phyloP scores from a whole-genome alignment of 1,140 invertebrate genomes.

The Ips nitidus region DNA sequence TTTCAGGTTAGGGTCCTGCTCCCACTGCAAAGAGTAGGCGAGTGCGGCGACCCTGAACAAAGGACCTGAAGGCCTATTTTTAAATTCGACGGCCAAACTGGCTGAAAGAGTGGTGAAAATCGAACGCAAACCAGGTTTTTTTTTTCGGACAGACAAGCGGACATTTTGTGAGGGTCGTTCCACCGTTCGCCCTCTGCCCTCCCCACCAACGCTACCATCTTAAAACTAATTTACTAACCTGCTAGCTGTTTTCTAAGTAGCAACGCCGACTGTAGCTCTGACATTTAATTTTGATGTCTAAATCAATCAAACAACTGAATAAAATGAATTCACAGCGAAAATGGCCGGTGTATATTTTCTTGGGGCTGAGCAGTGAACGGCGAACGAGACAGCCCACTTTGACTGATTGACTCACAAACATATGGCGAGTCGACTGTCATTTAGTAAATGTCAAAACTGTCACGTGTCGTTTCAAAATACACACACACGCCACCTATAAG shows the following conservation, averaged over 20 bases:
- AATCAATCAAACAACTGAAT: slow-evolving; percentile 59
- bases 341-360: slow-evolving; percentile 58
- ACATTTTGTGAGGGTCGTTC: slow-evolving; percentile 18
- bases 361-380: slow-evolving; percentile 36
- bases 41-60: not conserved
- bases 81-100: slow-evolving; percentile 23
- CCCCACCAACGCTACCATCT: not conserved
- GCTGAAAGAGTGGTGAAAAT: slow-evolving; percentile 20
- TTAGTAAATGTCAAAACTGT: slow-evolving; percentile 47
- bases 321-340: slow-evolving; percentile 55
- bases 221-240: slow-evolving; percentile 62
- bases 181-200: not conserved
- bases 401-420: slow-evolving; percentile 50
- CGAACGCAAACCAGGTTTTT: slow-evolving; percentile 30
- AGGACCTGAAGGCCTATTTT: slow-evolving; percentile 28
- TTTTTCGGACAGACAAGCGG: slow-evolving; percentile 19
- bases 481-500: too few relatives aligned
- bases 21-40: not conserved
- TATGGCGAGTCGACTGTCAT: slow-evolving; percentile 36
- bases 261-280: slow-evolving; percentile 92
- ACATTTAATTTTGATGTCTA: slow-evolving; percentile 71
- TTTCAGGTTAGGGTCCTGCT: not conserved
- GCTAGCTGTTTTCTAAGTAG: slow-evolving; percentile 93
- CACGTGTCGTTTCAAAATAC: slow-evolving; percentile 23
- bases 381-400: slow-evolving; percentile 41